Evolutionary conservation across 2,888 invertebrate species (phyloP), one percentile per base, ranked within the genome.

Genomic region (Pterobdella sp.): DNA sequence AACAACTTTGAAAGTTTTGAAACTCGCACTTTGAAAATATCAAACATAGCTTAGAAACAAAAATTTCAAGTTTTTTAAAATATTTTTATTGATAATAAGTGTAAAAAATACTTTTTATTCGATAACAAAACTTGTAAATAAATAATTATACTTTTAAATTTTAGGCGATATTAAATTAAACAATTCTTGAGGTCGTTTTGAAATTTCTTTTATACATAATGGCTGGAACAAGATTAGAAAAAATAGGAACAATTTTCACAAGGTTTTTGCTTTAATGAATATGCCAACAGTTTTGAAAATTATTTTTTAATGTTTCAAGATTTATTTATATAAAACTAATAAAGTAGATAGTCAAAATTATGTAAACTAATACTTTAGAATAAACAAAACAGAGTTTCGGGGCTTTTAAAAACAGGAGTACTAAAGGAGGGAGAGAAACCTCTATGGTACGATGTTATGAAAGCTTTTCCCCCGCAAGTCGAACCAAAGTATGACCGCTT

Each of bases 401-500:
- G 93, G 3, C 85, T 97, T 49, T 82, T 96, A 22, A 87, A 88
- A 74, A 87, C 90, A 32, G 91, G 91, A 68, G 93, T 91, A 1
- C 85, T 94, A 83, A 89, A 88, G 81, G 86, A 88, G 73, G 89
- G 90, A 78, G 93, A 95, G 79, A 87, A 90, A 76, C 97, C 97
- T 0, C 75, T 96, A 14, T 97, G 97, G 97, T 93, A 90, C 81
- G 91, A 93, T 81, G 85, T 97, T 32, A 96, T 94, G 82, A 88
- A 89, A 84, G 89, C 90, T 0, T 94, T 93, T 85, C 96, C 96
- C 7, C 96, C 97, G 0, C 88, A 89, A 77, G 84, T 88, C 65
- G 91, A 92, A 80, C 96, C 96, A 4, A 86, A 87, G 75, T 91
- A 87, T 84, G 89, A 90, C 77, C 77, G 82, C 49, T 77, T 79